phyloP scores from a whole-genome alignment of 2,113 vertebrate species.

The Leiothrix lutea region DNA sequence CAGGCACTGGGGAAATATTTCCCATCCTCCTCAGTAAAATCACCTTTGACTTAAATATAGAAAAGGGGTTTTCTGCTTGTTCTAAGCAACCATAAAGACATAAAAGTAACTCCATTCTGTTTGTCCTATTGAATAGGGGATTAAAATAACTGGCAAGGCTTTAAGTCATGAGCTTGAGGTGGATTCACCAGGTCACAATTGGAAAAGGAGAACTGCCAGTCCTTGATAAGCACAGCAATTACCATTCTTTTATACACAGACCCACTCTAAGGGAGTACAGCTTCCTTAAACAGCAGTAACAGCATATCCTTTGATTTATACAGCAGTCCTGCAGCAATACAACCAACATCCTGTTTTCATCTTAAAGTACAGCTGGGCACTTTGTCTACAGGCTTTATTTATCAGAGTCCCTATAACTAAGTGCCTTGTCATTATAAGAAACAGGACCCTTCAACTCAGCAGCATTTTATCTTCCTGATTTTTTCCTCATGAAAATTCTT shows the following conservation, averaged over 20 bases:
- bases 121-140: not conserved
- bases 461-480: not conserved
- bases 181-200: slow-evolving; percentile 23
- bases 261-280: slow-evolving; percentile 26
- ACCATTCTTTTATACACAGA: slow-evolving; percentile 52
- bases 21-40: not conserved
- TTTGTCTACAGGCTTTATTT: not conserved
- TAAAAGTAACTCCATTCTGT: slow-evolving; percentile 46
- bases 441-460: not conserved
- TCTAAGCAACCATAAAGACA: not conserved
- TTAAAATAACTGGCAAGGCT: slow-evolving; percentile 25
- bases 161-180: not conserved
- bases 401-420: not conserved
- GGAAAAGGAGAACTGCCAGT: slow-evolving; percentile 49
- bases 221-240: slow-evolving; percentile 55
- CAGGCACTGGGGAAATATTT: not conserved
- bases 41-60: not conserved
- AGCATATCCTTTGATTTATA: slow-evolving; percentile 66
- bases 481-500: not conserved
- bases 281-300: slow-evolving; percentile 58
- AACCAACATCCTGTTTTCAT: slow-evolving; percentile 68
- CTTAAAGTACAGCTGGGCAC: slow-evolving; percentile 48
- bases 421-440: not conserved
- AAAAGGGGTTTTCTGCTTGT: not conserved
- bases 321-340: slow-evolving; percentile 21